Conservation (phyloP, 2,797 vertebrate species). For the Anabacerthia variegaticeps region DNA sequence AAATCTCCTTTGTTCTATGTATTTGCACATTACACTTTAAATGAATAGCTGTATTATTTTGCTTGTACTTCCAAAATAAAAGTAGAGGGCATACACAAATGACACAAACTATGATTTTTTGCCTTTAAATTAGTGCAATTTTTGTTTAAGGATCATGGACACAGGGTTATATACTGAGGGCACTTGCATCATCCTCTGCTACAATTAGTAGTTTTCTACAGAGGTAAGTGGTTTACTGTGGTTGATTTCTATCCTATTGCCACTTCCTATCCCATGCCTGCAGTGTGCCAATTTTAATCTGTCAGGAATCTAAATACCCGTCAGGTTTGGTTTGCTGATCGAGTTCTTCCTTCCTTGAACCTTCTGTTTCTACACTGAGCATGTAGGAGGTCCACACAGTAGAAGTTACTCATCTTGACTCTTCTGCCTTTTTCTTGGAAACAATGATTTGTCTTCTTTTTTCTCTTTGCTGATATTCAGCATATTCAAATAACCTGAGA, state of each 20-base stretch:
- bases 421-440: background rate
- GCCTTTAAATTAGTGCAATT: background rate
- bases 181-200: background rate
- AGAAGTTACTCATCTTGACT: background rate
- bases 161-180: background rate
- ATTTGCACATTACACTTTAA: background rate
- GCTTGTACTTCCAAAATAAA: background rate
- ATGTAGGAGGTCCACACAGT: background rate
- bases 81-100: background rate
- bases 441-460: background rate
- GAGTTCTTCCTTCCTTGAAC: background rate
- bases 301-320: background rate
- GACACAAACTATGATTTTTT: background rate
- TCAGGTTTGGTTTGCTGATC: background rate
- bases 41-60: background rate
- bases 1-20: slow-evolving; percentile 35
- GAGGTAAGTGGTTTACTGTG: background rate
- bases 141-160: background rate
- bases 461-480: background rate
- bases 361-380: background rate
- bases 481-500: background rate
- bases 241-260: background rate
- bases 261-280: background rate
- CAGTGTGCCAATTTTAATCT: background rate
- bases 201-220: background rate